These are phyloP conservation scores for Stenotaenia linearis DNA, from an alignment of 2,888 invertebrate species.

Conservation along the genomic window DNA sequence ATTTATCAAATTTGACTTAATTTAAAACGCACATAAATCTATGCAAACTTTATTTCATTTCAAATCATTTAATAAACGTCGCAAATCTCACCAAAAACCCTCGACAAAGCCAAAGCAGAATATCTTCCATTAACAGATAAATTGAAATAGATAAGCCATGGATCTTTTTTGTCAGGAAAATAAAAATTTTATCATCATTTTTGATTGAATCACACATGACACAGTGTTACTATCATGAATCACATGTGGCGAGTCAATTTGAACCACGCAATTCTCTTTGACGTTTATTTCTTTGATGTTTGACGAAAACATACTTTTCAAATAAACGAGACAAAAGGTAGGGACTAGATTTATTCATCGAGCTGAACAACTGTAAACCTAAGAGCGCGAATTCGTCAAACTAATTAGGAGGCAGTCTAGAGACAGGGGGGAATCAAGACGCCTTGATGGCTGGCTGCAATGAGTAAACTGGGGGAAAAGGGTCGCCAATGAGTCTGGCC, in stretches of 20 bases:
- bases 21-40: too few relatives aligned
- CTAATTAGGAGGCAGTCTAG: background rate
- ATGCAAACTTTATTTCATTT: too few relatives aligned
- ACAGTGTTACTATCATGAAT: background rate
- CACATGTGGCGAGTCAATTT: background rate
- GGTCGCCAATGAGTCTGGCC: constrained; percentile 12
- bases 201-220: background rate
- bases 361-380: too few relatives aligned
- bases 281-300: background rate
- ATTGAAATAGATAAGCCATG: background rate
- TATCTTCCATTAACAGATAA: too few relatives aligned
- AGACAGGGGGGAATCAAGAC: background rate
- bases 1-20: too few relatives aligned
- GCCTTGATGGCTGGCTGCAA: constrained; percentile 21
- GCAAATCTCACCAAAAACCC: too few relatives aligned
- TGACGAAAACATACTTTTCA: background rate
- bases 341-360: too few relatives aligned
- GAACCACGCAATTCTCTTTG: background rate
- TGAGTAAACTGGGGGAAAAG: constrained; percentile 24
- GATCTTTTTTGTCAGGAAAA: background rate
- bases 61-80: too few relatives aligned
- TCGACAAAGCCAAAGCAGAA: too few relatives aligned
- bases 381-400: too few relatives aligned
- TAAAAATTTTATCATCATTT: background rate
- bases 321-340: too few relatives aligned